Evolutionary conservation across 1,140 invertebrate genomes (phyloP), one percentile per base, ranked within the genome.

Genomic region (Heliconius himera): DNA sequence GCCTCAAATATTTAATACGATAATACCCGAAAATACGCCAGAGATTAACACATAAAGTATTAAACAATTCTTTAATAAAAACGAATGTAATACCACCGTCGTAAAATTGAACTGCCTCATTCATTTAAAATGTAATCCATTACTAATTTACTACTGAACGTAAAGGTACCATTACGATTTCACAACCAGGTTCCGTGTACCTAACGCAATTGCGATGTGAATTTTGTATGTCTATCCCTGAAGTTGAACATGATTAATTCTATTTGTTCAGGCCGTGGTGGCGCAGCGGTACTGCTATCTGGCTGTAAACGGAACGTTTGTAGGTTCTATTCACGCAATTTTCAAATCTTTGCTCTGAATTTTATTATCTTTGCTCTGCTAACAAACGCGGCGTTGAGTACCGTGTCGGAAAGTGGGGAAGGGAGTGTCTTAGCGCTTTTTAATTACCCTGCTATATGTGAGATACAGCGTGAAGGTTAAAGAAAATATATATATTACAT

Each of bases 141-240:
- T 72, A 38, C 22, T 38, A 41, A 72, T 72, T 72, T 72, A 41
- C 2, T 22, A 66, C 60, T 41, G 33, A 41, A 72, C n/a, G 36
- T 72, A 70, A 36, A 46, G 9, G 46, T 71, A 77, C 49, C 46
- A 77, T 77, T 77, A 71, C 70, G 8, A 71, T 77, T 77, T 71
- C 76, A 77, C 2, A 38, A 51, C 26, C 29, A 5, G 20, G 13
- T 72, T 51, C 70, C 76, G 26, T 41, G 49, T 71, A 71, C 66
- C 60, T 71, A 71, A 77, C 66, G 46, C 29, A 71, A 77, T 76
- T 71, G 60, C 41, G 13, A 33, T 76, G 8, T 77, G 46, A 77
- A 77, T 77, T 77, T 77, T 77, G 26, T 77, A 70, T 77, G 76
- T 70, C 60, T 26, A 66, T 26, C 3, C 26, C 5, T 66, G 70